Evolutionary conservation across 2,113 vertebrate genomes (phyloP).

Genomic region (Puffinus mauretanicus): DNA sequence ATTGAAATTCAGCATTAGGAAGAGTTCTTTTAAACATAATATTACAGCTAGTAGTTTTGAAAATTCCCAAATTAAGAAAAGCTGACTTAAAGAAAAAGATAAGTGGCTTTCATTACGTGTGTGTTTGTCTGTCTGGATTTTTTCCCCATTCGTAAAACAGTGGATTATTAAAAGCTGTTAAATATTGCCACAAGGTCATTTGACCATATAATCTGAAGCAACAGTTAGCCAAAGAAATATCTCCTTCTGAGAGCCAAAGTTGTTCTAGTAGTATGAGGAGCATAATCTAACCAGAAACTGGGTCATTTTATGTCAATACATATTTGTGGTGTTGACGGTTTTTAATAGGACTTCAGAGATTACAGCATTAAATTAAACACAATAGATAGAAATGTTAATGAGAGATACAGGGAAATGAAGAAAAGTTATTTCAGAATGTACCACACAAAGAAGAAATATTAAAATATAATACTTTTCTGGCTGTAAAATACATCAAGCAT

Average conservation of each 20-base stretch:
- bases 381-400: constrained; percentile 16
- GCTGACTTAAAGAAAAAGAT: background rate
- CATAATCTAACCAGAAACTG: background rate
- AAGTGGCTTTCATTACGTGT: background rate
- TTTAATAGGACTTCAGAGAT: constrained; percentile 13
- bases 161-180: background rate
- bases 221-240: background rate
- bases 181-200: background rate
- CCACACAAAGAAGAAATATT: background rate
- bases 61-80: background rate
- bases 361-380: constrained; percentile 26
- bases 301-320: background rate
- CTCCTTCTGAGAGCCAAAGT: background rate
- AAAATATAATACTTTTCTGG: background rate
- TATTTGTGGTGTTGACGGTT: background rate
- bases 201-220: background rate
- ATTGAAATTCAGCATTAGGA: background rate
- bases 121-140: background rate
- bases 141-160: background rate
- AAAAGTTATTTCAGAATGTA: background rate
- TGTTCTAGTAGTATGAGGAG: background rate
- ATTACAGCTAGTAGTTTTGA: background rate
- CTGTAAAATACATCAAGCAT: constrained; percentile 13
- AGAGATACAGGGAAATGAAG: background rate
- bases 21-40: background rate